These are phyloP conservation scores for Proales similis DNA, from an alignment of 1,140 invertebrate species.

Conservation along the genomic window DNA sequence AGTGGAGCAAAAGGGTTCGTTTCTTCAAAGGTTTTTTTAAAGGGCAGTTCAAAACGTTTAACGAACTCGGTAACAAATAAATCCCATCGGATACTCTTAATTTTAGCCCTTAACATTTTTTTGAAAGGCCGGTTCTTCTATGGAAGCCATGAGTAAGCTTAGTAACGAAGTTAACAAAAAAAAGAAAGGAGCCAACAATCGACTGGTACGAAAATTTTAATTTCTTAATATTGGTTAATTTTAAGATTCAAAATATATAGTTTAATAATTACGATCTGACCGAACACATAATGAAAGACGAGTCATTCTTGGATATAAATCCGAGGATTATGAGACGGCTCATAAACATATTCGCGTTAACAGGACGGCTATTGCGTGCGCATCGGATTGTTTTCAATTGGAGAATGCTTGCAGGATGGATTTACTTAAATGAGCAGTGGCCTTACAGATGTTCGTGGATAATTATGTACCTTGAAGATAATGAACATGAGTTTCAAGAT, in stretches of 20 bases:
- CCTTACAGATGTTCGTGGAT: conserved; percentile 94
- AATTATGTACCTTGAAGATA: conserved; percentile 81
- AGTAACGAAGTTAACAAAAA: conserved; percentile 4
- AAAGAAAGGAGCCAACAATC: conserved; percentile 8
- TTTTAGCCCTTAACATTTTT: background rate
- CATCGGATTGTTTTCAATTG: conserved; percentile 98
- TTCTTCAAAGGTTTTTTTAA: conserved; percentile 17
- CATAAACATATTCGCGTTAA: conserved; percentile 95
- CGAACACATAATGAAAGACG: conserved; percentile 46
- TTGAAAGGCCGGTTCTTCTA: conserved; percentile 6
- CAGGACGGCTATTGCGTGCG: conserved; percentile 84
- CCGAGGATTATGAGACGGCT: conserved; percentile 86
- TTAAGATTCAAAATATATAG: background rate
- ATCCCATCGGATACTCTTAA: background rate
- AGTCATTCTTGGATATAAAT: conserved; percentile 72
- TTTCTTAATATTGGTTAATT: background rate
- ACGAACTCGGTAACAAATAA: background rate
- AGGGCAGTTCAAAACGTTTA: background rate
- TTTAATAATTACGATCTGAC: conserved; percentile 42
- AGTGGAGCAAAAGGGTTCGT: conserved; percentile 9
- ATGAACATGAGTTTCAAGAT: conserved; percentile 78
- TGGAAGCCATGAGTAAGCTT: background rate
- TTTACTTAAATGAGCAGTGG: conserved; percentile 98
- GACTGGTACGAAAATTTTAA: background rate
- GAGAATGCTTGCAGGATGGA: conserved; percentile 91